phyloP scores from a whole-genome alignment of 2,888 invertebrate species.

The Pharmacophagus antenor region DNA sequence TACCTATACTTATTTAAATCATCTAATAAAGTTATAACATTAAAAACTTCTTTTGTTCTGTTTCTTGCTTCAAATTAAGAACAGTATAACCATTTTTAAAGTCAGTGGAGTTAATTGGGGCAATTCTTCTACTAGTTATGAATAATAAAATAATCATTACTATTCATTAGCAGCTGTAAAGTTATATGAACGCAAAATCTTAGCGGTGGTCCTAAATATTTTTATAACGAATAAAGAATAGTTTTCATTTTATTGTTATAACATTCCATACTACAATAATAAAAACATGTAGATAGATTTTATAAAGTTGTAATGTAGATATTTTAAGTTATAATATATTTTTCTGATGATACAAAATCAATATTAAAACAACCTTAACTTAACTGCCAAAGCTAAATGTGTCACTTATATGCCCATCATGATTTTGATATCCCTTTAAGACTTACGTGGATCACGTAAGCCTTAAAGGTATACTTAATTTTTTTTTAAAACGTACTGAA shows the following conservation, averaged over 20 bases:
- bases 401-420: no score
- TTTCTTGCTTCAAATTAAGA: constrained; percentile 52
- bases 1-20: neutral
- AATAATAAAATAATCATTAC: constrained; percentile 56
- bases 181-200: constrained; percentile 43
- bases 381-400: no score
- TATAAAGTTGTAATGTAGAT: neutral
- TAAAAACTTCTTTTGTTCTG: constrained; percentile 31
- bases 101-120: constrained; percentile 48
- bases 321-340: neutral
- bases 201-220: constrained; percentile 52
- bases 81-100: constrained; percentile 59
- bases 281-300: constrained; percentile 12
- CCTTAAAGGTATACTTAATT: no score
- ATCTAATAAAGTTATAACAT: neutral
- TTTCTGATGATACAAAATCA: neutral
- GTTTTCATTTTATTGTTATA: constrained; percentile 32
- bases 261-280: constrained; percentile 23
- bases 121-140: constrained; percentile 48
- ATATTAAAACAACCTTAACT: no score
- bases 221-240: constrained; percentile 33
- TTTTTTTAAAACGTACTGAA: no score
- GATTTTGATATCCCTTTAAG: no score
- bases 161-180: constrained; percentile 50
- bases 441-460: no score